phyloP scores from a whole-genome alignment of 2,113 vertebrate species.

The Lagopus leucura region DNA sequence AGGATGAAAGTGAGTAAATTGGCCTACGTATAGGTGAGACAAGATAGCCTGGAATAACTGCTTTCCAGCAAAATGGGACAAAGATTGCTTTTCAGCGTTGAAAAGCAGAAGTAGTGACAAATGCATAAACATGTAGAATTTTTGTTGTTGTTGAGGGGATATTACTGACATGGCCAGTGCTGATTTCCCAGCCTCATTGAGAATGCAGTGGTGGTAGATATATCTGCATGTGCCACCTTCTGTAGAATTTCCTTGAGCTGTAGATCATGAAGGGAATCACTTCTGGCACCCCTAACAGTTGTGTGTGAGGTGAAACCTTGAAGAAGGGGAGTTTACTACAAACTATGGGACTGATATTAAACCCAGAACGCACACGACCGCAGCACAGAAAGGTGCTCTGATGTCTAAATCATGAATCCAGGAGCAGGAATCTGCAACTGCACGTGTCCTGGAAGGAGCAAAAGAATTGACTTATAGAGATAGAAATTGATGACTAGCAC shows the following conservation, averaged over 20 bases:
- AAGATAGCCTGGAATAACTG: not conserved
- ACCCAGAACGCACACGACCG: not conserved
- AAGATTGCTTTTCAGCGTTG: not conserved
- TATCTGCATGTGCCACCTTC: not conserved
- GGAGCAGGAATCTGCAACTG: not conserved
- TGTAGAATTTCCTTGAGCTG: not conserved
- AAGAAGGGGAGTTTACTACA: not conserved
- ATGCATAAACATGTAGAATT: not conserved
- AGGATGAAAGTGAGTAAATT: not conserved
- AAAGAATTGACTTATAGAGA: not conserved
- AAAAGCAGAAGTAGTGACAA: not conserved
- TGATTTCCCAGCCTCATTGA: not conserved
- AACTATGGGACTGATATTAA: not conserved
- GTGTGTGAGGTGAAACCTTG: not conserved
- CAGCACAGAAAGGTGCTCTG: not conserved
- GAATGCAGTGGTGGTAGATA: not conserved
- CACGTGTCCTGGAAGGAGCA: not conserved
- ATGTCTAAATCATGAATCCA: not conserved
- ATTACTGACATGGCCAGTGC: not conserved
- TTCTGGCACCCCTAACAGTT: not conserved
- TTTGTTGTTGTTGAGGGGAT: not conserved
- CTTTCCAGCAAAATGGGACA: not conserved
- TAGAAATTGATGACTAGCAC: not conserved
- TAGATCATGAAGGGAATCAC: not conserved
- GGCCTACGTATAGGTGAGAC: not conserved